These are phyloP conservation scores for Indicator maculatus DNA, from an alignment of 2,113 vertebrate genomes.

Conservation along the genomic window DNA sequence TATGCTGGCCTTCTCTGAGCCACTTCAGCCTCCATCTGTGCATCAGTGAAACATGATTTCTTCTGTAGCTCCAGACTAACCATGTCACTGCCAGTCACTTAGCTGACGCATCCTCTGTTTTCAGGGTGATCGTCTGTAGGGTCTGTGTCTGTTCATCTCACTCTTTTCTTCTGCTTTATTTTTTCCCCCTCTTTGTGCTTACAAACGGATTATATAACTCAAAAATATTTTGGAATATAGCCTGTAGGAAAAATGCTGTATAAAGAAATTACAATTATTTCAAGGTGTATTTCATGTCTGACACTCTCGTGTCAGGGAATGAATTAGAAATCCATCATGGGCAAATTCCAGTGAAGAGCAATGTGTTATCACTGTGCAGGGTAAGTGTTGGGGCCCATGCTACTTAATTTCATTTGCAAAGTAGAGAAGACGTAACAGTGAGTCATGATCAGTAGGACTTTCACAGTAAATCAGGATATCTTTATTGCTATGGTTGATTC, in stretches of 20 bases:
- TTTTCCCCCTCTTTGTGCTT: neutral
- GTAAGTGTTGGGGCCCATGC: neutral
- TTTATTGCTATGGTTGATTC: neutral
- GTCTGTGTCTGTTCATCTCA: neutral
- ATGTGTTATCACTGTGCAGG: neutral
- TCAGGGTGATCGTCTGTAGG: neutral
- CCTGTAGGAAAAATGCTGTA: neutral
- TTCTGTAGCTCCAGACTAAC: neutral
- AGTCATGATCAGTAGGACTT: slow-evolving; percentile 32
- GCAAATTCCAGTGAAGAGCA: neutral
- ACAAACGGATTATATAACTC: neutral
- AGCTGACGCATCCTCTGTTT: neutral
- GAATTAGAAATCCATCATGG: neutral
- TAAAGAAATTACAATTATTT: neutral
- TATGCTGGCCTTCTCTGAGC: neutral
- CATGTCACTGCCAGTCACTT: neutral
- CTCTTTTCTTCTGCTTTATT: neutral
- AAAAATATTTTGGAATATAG: neutral
- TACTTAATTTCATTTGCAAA: neutral
- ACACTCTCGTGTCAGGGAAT: neutral
- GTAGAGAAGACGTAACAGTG: neutral
- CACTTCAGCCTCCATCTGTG: neutral
- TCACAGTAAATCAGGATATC: neutral
- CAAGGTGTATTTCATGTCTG: neutral
- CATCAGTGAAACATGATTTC: neutral